Percentiles rank a stretch among this genome's conserved stretches.
phyloP scores from a whole-genome alignment of 2,113 vertebrate species.

The Lycaon pictus region DNA sequence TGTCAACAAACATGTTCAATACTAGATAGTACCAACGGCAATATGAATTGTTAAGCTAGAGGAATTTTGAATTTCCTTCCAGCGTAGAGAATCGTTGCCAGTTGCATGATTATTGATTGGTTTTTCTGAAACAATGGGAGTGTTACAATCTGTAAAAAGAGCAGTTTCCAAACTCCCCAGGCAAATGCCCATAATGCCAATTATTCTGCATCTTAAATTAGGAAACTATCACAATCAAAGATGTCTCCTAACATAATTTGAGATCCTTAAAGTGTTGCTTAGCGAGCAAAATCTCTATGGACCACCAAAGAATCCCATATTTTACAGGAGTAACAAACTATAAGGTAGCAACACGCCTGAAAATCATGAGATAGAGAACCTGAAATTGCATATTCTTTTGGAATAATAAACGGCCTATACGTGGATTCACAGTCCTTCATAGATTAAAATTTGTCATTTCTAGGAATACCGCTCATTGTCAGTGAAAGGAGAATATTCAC shows the following conservation, averaged over 20 bases:
- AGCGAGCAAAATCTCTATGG: not conserved
- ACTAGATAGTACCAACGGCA: not conserved
- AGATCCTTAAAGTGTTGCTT: not conserved
- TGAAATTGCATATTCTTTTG: not conserved
- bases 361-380: not conserved
- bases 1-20: not conserved
- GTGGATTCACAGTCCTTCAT: not conserved
- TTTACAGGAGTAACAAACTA: slow-evolving; percentile 7
- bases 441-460: not conserved
- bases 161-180: not conserved
- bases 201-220: not conserved
- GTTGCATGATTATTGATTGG: not conserved
- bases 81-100: not conserved
- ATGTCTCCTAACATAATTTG: not conserved
- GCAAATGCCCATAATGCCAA: not conserved
- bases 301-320: not conserved
- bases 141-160: not conserved
- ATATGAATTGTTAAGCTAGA: not conserved
- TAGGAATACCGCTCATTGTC: not conserved
- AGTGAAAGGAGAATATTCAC: not conserved
- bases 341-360: not conserved
- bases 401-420: not conserved
- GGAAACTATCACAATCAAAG: not conserved
- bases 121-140: not conserved
- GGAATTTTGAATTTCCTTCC: not conserved